Evolutionary conservation across 1,140 invertebrate genomes (phyloP), one percentile per base, ranked within the genome.

Genomic region (Orchestia grillus): DNA sequence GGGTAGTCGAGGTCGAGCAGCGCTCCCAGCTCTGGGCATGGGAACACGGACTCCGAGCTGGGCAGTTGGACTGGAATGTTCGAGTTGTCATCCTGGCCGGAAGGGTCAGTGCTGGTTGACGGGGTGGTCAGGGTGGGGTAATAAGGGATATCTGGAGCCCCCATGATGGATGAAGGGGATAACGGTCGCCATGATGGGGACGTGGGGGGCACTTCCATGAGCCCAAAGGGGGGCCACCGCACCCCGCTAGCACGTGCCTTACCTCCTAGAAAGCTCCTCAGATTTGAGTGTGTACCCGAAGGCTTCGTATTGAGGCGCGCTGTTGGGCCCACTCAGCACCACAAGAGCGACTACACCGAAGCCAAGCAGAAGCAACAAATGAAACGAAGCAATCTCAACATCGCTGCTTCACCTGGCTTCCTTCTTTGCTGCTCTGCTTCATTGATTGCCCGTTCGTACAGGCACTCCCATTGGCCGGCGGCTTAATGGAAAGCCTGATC

Each of bases 351-450:
- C 47, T 95, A 96, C 94, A 90, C 87, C 95, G 88, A 96, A 96
- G 95, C 96, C 95, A 87, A 62, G 92, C 87, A 44, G 96, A 96
- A 77, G 62, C 57, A 62, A 41, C 57, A 87, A 95, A 77, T 96
- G 95, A 96, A 96, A 96, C 96, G 96, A 96, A 95, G 96, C 96
- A 96, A 96, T 96, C 96, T 96, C 95, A 62, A 62, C 96, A 96
- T 96, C 96, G 95, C 96, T 96, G 96, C 96, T 53, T 92, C 95
- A 44, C 0, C 43, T 42, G 96, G 95, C 96, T 96, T 96, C 96
- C 43, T 87, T 90, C 96, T 96, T 96, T 96, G 96, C 96, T 87
- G 95, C 41, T 44, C 95, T 94, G 47, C 92, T 94, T 44, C 92
- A 94, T 94, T 94, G 92, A 94, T 94, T 94, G 92, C 92, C 47